These are phyloP conservation scores for Leuctra nigra DNA, from an alignment of 2,888 invertebrate genomes.

Conservation along the genomic window DNA sequence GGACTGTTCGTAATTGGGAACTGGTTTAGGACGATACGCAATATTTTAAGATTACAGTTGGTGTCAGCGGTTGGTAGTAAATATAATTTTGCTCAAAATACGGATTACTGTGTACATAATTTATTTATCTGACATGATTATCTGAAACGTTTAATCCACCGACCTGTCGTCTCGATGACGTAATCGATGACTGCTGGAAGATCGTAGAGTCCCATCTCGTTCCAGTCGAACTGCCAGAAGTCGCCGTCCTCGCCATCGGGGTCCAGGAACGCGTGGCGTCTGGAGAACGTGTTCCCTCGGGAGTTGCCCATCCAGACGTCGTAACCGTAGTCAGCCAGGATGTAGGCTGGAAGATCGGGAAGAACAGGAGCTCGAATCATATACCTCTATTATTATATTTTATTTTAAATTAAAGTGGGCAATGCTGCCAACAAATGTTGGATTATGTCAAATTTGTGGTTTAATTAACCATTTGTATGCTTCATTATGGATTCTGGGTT, in stretches of 20 bases:
- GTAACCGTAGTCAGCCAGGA: slow-evolving; percentile 61
- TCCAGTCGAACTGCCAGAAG: slow-evolving; percentile 72
- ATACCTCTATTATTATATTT: too few relatives aligned
- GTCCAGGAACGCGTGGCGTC: slow-evolving; percentile 46
- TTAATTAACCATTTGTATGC: too few relatives aligned
- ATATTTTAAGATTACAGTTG: too few relatives aligned
- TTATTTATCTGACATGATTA: background rate
- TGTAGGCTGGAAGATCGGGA: slow-evolving; percentile 36
- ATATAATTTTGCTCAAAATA: too few relatives aligned
- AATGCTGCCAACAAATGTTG: too few relatives aligned
- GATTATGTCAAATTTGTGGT: too few relatives aligned
- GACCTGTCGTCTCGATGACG: slow-evolving; percentile 50
- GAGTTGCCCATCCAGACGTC: slow-evolving; percentile 80
- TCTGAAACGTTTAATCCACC: slow-evolving; percentile 27
- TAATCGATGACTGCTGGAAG: slow-evolving; percentile 75
- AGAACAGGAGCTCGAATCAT: too few relatives aligned
- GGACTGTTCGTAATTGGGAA: too few relatives aligned
- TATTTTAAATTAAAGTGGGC: too few relatives aligned
- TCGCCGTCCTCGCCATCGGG: slow-evolving; percentile 38
- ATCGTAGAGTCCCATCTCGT: slow-evolving; percentile 73
- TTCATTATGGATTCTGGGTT: background rate
- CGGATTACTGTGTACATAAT: too few relatives aligned
- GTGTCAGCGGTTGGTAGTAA: too few relatives aligned
- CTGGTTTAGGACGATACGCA: too few relatives aligned
- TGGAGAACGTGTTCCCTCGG: slow-evolving; percentile 64